A percentile compares a stretch with the other conserved stretches of the same genome.
Evolutionary conservation across 2,113 vertebrate species (phyloP).

Genomic region (Mirza zaza): DNA sequence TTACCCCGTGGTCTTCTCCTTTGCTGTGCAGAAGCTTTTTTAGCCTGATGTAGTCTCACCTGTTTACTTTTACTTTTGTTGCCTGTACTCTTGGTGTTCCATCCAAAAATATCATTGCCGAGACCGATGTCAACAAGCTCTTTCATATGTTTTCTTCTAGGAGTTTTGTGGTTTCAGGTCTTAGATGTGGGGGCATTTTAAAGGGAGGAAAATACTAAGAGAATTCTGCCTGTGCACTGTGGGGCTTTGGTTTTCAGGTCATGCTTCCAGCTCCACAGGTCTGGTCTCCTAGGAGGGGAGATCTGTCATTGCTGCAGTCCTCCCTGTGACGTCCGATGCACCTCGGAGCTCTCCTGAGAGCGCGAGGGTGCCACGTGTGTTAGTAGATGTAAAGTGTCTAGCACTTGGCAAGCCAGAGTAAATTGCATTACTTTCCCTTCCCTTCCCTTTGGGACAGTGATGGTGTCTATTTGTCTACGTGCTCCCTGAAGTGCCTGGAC

Average conservation of each 20-base stretch:
- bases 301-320: rapidly evolving
- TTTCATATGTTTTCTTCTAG: not conserved
- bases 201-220: not conserved
- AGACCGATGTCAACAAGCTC: not conserved
- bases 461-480: not conserved
- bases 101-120: no score
- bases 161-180: not conserved
- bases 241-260: not conserved
- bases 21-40: not conserved
- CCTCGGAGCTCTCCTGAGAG: no score
- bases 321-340: not conserved
- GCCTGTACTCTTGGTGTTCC: not conserved
- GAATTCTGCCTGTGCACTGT: not conserved
- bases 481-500: not conserved
- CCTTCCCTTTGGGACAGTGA: not conserved
- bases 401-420: not conserved
- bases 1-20: not conserved
- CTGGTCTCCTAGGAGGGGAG: rapidly evolving
- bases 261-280: not conserved
- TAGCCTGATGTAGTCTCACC: not conserved
- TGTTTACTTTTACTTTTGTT: not conserved
- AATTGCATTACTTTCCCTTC: not conserved
- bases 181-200: not conserved
- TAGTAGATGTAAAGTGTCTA: not conserved
- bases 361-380: no score